These are phyloP conservation scores for Falcaria lacertinaria DNA, from an alignment of 2,888 invertebrate species.

Conservation along the genomic window DNA sequence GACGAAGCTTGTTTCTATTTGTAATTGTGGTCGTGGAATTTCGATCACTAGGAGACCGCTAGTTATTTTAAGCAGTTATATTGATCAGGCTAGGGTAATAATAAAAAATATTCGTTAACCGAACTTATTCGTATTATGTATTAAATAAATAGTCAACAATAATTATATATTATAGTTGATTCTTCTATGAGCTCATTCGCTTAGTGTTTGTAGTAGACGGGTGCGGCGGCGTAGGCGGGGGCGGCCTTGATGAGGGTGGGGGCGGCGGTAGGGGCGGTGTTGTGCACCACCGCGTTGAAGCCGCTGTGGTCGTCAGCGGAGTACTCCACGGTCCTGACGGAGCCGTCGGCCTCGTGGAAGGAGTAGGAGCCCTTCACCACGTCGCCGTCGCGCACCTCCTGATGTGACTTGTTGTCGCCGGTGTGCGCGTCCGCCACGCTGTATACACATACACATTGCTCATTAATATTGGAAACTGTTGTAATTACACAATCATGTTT, in stretches of 20 bases:
- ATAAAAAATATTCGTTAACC: not conserved
- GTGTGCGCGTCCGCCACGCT: conserved; percentile 67
- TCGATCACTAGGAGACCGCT: too few relatives aligned
- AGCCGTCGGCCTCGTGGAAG: conserved; percentile 71
- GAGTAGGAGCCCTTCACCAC: conserved; percentile 78
- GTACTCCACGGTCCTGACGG: conserved; percentile 72
- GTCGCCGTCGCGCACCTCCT: conserved; percentile 71
- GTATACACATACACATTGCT: conserved; percentile 41
- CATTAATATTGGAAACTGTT: not conserved
- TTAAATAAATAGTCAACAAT: not conserved
- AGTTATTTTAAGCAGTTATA: too few relatives aligned
- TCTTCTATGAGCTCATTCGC: not conserved
- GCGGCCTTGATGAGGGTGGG: conserved; percentile 22
- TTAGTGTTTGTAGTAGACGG: conserved; percentile 23
- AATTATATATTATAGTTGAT: not conserved
- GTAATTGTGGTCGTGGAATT: too few relatives aligned
- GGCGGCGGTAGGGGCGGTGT: conserved; percentile 28
- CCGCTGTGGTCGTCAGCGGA: conserved; percentile 66
- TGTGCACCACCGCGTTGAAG: conserved; percentile 49
- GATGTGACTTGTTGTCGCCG: conserved; percentile 71
- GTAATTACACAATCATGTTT: not conserved
- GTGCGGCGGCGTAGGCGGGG: conserved; percentile 18
- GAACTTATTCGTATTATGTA: conserved; percentile 7
- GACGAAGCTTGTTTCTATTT: too few relatives aligned
- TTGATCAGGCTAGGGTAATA: not conserved